These are phyloP conservation scores for Leptinotarsa juncta DNA, from an alignment of 2,888 invertebrate species.

Conservation along the genomic window DNA sequence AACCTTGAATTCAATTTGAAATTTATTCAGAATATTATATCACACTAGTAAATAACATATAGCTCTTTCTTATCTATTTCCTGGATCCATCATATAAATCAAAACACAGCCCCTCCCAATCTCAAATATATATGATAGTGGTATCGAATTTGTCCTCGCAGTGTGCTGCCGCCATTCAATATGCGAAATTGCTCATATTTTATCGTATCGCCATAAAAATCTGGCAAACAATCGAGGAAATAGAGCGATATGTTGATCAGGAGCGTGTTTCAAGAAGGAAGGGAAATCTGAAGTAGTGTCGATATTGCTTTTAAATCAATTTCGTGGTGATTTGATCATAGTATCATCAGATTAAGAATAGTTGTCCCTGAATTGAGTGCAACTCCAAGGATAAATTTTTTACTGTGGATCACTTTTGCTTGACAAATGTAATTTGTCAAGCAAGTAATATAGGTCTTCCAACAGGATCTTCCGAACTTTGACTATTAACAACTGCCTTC, in stretches of 20 bases:
- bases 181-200: conserved; percentile 35
- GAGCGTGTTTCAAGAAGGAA: neutral
- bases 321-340: neutral
- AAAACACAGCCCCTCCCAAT: conserved; percentile 5
- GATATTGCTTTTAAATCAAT: conserved; percentile 1
- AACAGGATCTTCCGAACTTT: too few relatives aligned
- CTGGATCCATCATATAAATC: neutral
- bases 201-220: conserved; percentile 24
- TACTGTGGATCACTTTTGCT: too few relatives aligned
- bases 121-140: conserved; percentile 6
- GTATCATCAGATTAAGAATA: too few relatives aligned
- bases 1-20: neutral
- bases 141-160: conserved; percentile 35
- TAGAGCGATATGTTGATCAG: conserved; percentile 15
- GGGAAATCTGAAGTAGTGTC: neutral
- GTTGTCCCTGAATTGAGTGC: too few relatives aligned
- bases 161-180: conserved; percentile 37
- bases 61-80: conserved; percentile 10
- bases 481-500: too few relatives aligned
- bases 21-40: neutral
- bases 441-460: too few relatives aligned
- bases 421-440: too few relatives aligned
- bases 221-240: conserved; percentile 4
- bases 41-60: neutral
- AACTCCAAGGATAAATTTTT: too few relatives aligned